These are phyloP conservation scores for Cotesia congregata DNA, from an alignment of 2,888 invertebrate species.

Conservation along the genomic window DNA sequence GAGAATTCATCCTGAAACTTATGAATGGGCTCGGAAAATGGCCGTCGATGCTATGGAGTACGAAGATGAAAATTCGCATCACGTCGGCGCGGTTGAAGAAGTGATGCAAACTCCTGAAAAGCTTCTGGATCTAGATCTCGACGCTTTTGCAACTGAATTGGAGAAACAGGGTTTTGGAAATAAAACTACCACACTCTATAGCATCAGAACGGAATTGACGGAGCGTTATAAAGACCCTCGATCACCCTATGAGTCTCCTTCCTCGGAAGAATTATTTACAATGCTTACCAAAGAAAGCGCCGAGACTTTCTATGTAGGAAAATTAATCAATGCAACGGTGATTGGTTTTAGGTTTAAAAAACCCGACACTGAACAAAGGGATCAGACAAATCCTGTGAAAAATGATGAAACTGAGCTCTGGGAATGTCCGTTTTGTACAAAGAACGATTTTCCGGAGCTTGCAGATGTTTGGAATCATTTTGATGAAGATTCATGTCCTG, in stretches of 20 bases:
- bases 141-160: constrained; percentile 98
- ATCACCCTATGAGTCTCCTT: constrained; percentile 82
- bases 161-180: constrained; percentile 90
- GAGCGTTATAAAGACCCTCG: constrained; percentile 93
- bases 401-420: constrained; percentile 95
- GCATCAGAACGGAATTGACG: constrained; percentile 96
- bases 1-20: constrained; percentile 98
- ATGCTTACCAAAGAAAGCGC: constrained; percentile 97
- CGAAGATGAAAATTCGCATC: constrained; percentile 96
- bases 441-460: constrained; percentile 95
- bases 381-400: constrained; percentile 95
- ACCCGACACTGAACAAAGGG: constrained; percentile 93
- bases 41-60: constrained; percentile 99
- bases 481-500: constrained; percentile 95
- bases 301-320: constrained; percentile 90
- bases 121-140: constrained; percentile 95
- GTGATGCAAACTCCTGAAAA: constrained; percentile 96
- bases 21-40: constrained; percentile 99
- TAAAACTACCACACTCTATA: constrained; percentile 94
- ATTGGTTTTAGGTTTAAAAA: constrained; percentile 87
- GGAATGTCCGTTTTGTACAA: constrained; percentile 98
- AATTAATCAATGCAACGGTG: constrained; percentile 87
- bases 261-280: constrained; percentile 91
- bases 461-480: constrained; percentile 99
- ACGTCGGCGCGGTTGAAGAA: constrained; percentile 97